phyloP scores from a whole-genome alignment of 2,888 invertebrate species.

The Tipula unca region DNA sequence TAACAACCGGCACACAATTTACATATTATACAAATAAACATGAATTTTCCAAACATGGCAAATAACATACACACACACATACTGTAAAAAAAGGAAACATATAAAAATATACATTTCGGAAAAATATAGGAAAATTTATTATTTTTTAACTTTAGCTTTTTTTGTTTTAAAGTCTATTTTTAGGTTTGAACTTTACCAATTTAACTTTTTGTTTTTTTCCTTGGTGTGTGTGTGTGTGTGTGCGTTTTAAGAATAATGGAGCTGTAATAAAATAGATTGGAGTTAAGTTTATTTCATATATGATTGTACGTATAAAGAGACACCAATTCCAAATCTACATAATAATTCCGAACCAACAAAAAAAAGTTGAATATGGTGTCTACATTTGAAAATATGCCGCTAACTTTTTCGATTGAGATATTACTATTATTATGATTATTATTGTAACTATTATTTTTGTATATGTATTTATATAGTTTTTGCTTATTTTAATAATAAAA shows the following conservation, averaged over 20 bases:
- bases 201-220: background rate
- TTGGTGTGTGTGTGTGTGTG: no score
- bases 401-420: background rate
- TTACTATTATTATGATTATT: background rate
- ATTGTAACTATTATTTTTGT: background rate
- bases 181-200: background rate
- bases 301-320: background rate
- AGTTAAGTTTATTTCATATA: background rate
- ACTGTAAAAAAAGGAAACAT: background rate
- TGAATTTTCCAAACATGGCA: background rate
- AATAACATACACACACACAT: background rate
- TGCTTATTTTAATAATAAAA: background rate
- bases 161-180: background rate
- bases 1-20: background rate
- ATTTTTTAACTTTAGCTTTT: background rate
- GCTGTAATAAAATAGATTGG: background rate
- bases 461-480: background rate
- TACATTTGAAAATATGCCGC: background rate
- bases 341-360: background rate
- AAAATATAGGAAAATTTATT: background rate
- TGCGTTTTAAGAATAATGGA: background rate
- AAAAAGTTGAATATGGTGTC: background rate
- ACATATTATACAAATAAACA: background rate
- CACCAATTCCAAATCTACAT: background rate
- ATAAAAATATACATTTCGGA: background rate